Conservation (phyloP, 1,140 invertebrate genomes). For the Scaptomyza montana region DNA sequence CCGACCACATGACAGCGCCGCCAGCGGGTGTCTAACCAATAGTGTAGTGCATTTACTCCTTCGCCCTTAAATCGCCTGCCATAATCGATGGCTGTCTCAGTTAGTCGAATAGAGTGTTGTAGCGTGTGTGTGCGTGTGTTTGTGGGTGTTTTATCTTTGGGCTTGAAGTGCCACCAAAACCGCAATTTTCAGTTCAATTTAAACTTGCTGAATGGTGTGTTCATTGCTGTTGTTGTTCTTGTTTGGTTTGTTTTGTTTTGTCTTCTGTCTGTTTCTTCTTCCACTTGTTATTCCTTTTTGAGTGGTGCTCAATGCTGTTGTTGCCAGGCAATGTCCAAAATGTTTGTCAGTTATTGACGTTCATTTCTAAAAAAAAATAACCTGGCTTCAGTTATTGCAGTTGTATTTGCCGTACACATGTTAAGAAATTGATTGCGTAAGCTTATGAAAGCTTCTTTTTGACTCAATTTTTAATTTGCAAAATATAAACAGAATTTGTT, state of each 20-base stretch:
- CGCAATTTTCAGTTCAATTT: slow-evolving; percentile 71
- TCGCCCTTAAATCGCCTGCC: slow-evolving; percentile 28
- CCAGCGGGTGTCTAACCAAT: slow-evolving; percentile 37
- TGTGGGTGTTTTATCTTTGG: slow-evolving; percentile 25
- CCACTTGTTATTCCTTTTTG: slow-evolving; percentile 2
- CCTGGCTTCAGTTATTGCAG: not conserved
- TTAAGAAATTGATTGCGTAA: too few species aligned
- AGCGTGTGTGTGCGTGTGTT: not conserved
- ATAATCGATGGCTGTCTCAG: slow-evolving; percentile 53
- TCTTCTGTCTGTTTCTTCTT: slow-evolving; percentile 4
- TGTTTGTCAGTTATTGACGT: slow-evolving; percentile 12
- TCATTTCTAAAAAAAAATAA: not conserved
- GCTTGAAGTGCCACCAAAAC: slow-evolving; percentile 35
- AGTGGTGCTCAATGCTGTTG: not conserved
- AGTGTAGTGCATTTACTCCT: not conserved
- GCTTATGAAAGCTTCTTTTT: not conserved
- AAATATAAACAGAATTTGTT: too few species aligned
- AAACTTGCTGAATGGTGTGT: slow-evolving; percentile 65
- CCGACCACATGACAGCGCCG: slow-evolving; percentile 66
- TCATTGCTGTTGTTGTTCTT: slow-evolving; percentile 37
- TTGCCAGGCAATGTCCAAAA: not conserved
- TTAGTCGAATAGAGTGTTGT: not conserved
- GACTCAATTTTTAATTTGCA: too few species aligned
- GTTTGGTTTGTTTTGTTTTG: slow-evolving; percentile 5
- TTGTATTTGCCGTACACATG: not conserved